Percentiles rank a stretch among this genome's conserved stretches.
These are phyloP conservation scores for Drosophila grimshawi DNA, from an alignment of 1,140 invertebrate species.

Conservation along the genomic window DNA sequence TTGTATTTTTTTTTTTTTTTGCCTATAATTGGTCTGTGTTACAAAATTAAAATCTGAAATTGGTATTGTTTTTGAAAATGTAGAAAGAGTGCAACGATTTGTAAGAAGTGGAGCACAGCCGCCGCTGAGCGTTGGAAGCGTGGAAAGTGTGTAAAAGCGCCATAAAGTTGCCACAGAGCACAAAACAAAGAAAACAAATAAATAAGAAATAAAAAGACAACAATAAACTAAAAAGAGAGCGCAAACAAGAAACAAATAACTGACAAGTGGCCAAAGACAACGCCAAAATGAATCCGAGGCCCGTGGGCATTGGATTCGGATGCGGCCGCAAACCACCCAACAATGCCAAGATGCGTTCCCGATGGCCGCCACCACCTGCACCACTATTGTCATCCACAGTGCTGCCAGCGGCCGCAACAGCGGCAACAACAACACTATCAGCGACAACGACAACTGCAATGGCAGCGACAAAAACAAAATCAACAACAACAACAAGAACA, in stretches of 20 bases:
- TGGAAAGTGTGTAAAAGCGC: slow-evolving; percentile 11
- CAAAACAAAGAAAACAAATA: background rate
- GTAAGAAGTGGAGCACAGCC: slow-evolving; percentile 3
- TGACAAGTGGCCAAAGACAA: slow-evolving; percentile 39
- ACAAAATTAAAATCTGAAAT: slow-evolving; percentile 9
- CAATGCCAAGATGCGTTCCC: slow-evolving; percentile 66
- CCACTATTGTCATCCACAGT: slow-evolving; percentile 1
- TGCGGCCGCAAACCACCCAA: slow-evolving; percentile 70
- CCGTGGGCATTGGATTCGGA: slow-evolving; percentile 78
- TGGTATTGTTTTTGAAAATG: slow-evolving; percentile 4
- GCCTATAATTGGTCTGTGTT: background rate
- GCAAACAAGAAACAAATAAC: slow-evolving; percentile 19
- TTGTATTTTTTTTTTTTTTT: background rate
- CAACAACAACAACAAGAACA: slow-evolving; percentile 25
- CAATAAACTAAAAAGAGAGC: slow-evolving; percentile 21
- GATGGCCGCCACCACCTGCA: slow-evolving; percentile 45
- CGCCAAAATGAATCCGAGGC: slow-evolving; percentile 79
- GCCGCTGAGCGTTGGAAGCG: background rate
- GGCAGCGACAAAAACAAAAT: slow-evolving; percentile 22
- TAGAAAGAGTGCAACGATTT: background rate
- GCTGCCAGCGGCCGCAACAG: slow-evolving; percentile 3
- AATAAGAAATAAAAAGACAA: slow-evolving; percentile 15
- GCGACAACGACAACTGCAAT: slow-evolving; percentile 28
- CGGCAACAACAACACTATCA: slow-evolving; percentile 7
- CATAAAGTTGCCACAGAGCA: slow-evolving; percentile 6